phyloP scores from a whole-genome alignment of 2,888 invertebrate genomes.

The Oscheius sp. region DNA sequence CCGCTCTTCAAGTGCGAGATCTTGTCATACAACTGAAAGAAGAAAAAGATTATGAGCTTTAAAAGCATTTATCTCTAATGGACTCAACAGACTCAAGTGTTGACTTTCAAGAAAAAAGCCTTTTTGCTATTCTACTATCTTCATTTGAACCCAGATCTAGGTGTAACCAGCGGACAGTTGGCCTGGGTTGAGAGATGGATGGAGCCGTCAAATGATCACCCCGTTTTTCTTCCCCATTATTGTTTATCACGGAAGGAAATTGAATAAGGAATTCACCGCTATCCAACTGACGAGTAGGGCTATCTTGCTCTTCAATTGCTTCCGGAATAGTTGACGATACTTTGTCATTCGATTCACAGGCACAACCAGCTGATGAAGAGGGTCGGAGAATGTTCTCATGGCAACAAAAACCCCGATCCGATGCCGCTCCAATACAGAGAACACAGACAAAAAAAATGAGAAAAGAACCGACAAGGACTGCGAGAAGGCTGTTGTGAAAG shows the following conservation, averaged over 20 bases:
- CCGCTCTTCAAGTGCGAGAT: slow-evolving; percentile 60
- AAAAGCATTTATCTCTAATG: no score
- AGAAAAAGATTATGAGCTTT: no score
- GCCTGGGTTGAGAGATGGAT: slow-evolving; percentile 19
- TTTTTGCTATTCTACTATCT: no score
- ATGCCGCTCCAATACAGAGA: slow-evolving; percentile 62
- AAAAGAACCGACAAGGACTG: slow-evolving; percentile 63
- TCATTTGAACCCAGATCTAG: background rate
- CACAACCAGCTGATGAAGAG: slow-evolving; percentile 1
- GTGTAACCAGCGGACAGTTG: slow-evolving; percentile 19
- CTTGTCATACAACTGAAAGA: slow-evolving; percentile 70
- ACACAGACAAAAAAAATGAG: slow-evolving; percentile 66
- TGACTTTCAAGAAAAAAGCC: no score
- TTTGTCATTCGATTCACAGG: slow-evolving; percentile 13
- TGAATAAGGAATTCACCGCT: background rate
- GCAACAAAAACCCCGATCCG: slow-evolving; percentile 62
- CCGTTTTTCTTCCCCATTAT: slow-evolving; percentile 23
- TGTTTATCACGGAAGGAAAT: slow-evolving; percentile 6
- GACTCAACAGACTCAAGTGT: background rate
- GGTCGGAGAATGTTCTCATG: slow-evolving; percentile 36
- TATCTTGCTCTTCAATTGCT: slow-evolving; percentile 6
- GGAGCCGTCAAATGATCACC: slow-evolving; percentile 16
- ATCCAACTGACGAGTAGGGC: background rate
- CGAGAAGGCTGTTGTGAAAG: slow-evolving; percentile 64
- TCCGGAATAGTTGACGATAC: background rate